Base-by-base conservation (phyloP, 2,113 vertebrate species). In the Irena cyanogastra region DNA sequence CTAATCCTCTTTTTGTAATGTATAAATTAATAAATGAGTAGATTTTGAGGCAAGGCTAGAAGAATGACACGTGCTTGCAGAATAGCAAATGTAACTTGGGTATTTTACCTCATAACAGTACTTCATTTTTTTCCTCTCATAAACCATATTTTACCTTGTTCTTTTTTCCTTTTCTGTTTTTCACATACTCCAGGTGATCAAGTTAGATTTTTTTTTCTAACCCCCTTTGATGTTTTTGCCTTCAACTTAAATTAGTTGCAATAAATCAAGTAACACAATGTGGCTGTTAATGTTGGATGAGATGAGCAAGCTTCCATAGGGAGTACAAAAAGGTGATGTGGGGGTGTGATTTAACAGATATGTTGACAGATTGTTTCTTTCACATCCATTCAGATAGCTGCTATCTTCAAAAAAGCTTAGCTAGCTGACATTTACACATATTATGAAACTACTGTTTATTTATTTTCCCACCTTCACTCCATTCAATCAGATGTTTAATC, bases 221-320 rank as follows among this genome's bases (percentile, higher is more conserved):
- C 4, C 1, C 6, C 2, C 17, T 44, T 28, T 90, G 79, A 83
- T 85, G 75, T 92, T 94, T 90, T 90, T 94, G 60, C 76, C 22
- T 81, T 95, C 21, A 28, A 76, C 33, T 92, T 93, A 65, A 86
- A 94, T 97, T 93, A 96, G 72, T 94, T 70, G 6, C 54, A 93
- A 76, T 95, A 96, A 95, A 96, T 96, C 95, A 95, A 87, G 80
- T 93, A 87, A 88, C 56, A 93, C 78, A 87, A 68, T 70, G 76
- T 89, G 90, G 88, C 87, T 97, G 70, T 95, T 97, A 94, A 96
- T 83, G 63, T 71, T 96, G 93, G 89, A 95, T 92, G 87, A 90
- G 81, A 81, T 96, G 96, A 97, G 76, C 93, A 97, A 96, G 65
- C 90, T 83, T 97, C 95, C 89, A 56, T 21, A 27, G 71, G 89